A percentile compares a stretch with the other conserved stretches of the same genome.
Conservation (phyloP, 2,797 vertebrate species). For the Rhadinocentrus ornatus region DNA sequence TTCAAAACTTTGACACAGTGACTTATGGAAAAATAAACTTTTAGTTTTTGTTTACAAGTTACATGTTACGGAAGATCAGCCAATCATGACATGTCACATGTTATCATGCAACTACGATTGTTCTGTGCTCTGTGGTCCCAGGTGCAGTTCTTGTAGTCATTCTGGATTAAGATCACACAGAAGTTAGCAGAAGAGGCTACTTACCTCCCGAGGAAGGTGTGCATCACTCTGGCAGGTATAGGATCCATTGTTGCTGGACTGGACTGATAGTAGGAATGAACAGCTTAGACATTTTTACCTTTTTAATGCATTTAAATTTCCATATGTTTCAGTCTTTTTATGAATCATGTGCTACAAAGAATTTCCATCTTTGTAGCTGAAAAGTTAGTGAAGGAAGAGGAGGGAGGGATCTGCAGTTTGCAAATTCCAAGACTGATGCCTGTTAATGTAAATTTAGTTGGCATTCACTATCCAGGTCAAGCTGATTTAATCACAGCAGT, state of each 20-base stretch:
- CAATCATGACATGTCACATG: background rate
- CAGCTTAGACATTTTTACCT: background rate
- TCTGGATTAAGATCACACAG: background rate
- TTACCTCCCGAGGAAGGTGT: background rate
- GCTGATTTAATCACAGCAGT: background rate
- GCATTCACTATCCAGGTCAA: background rate
- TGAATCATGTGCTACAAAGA: background rate
- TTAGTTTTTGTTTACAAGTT: background rate
- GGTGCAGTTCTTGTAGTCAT: background rate
- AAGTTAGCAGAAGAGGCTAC: background rate
- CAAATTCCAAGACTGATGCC: background rate
- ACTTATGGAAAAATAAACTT: background rate
- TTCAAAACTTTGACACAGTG: conserved; percentile 12
- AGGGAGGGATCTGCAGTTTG: background rate
- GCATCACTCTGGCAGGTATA: background rate
- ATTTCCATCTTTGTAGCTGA: background rate
- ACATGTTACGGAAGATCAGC: background rate
- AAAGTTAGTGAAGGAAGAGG: background rate
- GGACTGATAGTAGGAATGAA: background rate
- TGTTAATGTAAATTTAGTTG: background rate
- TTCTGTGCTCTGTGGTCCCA: background rate
- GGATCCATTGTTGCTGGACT: background rate
- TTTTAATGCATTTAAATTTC: background rate
- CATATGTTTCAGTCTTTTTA: background rate
- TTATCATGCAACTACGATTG: background rate